phyloP scores from a whole-genome alignment of 2,888 invertebrate genomes.

The Chalcis sispes region DNA sequence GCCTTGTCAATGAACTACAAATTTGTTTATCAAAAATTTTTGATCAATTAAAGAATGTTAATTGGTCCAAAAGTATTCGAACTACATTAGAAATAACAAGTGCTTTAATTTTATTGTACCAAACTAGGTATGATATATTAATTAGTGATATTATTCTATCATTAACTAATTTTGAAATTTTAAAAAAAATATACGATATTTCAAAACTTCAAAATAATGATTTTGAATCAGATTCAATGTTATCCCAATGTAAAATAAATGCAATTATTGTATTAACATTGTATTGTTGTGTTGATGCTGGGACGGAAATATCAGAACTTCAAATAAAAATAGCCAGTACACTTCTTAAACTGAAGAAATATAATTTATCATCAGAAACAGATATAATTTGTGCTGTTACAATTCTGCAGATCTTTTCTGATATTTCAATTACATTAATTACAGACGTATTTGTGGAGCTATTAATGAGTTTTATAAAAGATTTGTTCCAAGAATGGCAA shows the following conservation, averaged over 20 bases:
- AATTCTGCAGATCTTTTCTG: slow-evolving; percentile 69
- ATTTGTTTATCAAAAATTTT: slow-evolving; percentile 59
- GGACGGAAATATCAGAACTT: slow-evolving; percentile 56
- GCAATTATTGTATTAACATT: slow-evolving; percentile 64
- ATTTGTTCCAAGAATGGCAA: slow-evolving; percentile 66
- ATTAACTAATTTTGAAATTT: slow-evolving; percentile 58
- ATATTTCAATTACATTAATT: slow-evolving; percentile 47
- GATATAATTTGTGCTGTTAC: slow-evolving; percentile 69
- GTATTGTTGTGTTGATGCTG: slow-evolving; percentile 64
- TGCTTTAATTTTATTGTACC: slow-evolving; percentile 63
- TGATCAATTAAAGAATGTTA: slow-evolving; percentile 56
- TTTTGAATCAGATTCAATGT: slow-evolving; percentile 36
- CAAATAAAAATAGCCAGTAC: slow-evolving; percentile 64
- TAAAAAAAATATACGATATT: slow-evolving; percentile 59
- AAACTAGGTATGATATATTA: slow-evolving; percentile 59
- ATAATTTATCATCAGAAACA: slow-evolving; percentile 58
- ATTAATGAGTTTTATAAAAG: slow-evolving; percentile 63
- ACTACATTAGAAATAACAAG: slow-evolving; percentile 60
- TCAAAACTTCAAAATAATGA: slow-evolving; percentile 42
- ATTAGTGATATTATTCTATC: slow-evolving; percentile 63
- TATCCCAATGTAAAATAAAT: slow-evolving; percentile 60
- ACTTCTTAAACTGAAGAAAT: slow-evolving; percentile 65
- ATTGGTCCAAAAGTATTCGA: slow-evolving; percentile 50
- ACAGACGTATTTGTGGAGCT: slow-evolving; percentile 54
- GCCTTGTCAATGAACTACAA: slow-evolving; percentile 57